Conservation (phyloP, 1,140 invertebrate species). For the Medauroidea extradentata region DNA sequence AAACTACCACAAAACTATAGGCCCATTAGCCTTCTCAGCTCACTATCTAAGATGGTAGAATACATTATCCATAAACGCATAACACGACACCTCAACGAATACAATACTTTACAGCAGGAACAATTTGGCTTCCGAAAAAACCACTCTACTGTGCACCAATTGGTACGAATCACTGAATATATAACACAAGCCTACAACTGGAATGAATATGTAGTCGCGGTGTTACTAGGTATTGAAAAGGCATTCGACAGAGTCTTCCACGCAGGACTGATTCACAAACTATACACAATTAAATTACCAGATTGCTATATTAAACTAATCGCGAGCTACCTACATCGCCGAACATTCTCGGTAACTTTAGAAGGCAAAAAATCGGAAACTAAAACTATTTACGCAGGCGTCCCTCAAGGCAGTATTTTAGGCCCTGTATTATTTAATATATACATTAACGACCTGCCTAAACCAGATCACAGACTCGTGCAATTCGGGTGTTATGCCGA, state of each 20-base stretch:
- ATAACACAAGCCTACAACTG: slow-evolving; percentile 15
- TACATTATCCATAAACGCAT: no score
- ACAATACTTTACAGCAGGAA: no score
- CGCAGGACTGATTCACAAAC: slow-evolving; percentile 31
- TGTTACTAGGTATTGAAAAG: slow-evolving; percentile 35
- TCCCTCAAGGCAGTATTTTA: slow-evolving; percentile 19
- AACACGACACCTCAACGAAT: no score
- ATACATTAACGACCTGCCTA: slow-evolving; percentile 30
- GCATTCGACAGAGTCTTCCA: slow-evolving; percentile 37
- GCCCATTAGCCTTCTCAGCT: no score
- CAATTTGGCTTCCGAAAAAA: no score
- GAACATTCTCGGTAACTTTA: no score
- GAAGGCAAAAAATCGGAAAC: background rate
- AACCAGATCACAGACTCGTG: slow-evolving; percentile 12
- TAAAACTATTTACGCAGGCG: slow-evolving; percentile 22
- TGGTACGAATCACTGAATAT: no score
- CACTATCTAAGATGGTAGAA: no score
- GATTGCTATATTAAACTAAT: slow-evolving; percentile 10
- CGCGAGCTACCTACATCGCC: no score
- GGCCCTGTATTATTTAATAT: slow-evolving; percentile 27
- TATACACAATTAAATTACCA: slow-evolving; percentile 8
- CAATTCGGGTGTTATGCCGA: slow-evolving; percentile 21
- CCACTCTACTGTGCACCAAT: no score
- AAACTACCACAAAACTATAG: no score
- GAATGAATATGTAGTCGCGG: slow-evolving; percentile 24